Conservation (phyloP, 1,140 invertebrate species). For the Frieseomelitta varia region DNA sequence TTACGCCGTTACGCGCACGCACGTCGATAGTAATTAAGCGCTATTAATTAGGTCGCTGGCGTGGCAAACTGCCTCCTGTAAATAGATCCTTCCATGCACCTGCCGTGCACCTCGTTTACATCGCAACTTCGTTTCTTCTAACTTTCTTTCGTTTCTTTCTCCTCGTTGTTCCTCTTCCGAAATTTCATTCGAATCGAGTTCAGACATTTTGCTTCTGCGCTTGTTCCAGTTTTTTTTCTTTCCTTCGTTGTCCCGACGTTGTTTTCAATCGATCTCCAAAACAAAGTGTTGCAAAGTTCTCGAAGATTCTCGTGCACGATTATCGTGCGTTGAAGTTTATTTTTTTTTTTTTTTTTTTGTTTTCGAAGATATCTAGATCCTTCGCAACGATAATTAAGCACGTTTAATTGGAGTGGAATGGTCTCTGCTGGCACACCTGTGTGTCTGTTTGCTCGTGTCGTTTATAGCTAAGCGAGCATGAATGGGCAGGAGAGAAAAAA, state of each 20-base stretch:
- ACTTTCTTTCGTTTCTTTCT: background rate
- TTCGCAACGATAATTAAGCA: constrained; percentile 15
- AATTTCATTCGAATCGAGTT: background rate
- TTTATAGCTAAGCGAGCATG: constrained; percentile 19
- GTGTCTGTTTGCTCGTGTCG: background rate
- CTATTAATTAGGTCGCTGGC: constrained; percentile 63
- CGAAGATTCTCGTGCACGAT: too few relatives aligned
- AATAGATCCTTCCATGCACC: constrained; percentile 48
- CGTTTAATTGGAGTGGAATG: constrained; percentile 19
- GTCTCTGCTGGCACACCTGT: constrained; percentile 27
- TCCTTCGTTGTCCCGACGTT: background rate
- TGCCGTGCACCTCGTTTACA: constrained; percentile 9
- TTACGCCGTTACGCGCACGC: constrained; percentile 7
- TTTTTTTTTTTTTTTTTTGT: background rate
- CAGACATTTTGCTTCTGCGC: background rate
- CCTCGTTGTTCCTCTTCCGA: too few relatives aligned
- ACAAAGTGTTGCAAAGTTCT: too few relatives aligned
- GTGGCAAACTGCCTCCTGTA: constrained; percentile 41
- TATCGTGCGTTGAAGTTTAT: too few relatives aligned
- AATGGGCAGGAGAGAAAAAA: background rate
- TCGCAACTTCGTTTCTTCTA: background rate
- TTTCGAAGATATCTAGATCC: background rate
- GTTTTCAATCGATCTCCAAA: too few relatives aligned
- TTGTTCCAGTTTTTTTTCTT: background rate
- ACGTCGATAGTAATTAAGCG: constrained; percentile 63